phyloP scores from a whole-genome alignment of 2,797 vertebrate genomes.

The Morus bassanus region DNA sequence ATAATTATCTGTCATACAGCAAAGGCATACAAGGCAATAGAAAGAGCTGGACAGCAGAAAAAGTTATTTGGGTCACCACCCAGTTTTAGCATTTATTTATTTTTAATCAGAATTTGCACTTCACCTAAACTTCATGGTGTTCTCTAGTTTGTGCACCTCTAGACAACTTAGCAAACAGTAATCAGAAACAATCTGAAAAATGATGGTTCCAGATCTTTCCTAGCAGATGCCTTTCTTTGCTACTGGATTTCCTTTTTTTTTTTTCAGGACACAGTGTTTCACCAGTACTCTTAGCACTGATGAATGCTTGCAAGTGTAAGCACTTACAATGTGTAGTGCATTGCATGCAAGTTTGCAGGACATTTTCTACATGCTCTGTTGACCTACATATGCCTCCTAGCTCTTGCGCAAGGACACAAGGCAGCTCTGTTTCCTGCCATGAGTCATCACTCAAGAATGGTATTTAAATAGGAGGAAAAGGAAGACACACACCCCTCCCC shows the following conservation, averaged over 20 bases:
- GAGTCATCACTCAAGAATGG: conserved; percentile 37
- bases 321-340: background rate
- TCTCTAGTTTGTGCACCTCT: background rate
- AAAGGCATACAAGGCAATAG: background rate
- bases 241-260: background rate
- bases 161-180: background rate
- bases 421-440: conserved; percentile 27
- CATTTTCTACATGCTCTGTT: background rate
- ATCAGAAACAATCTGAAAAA: background rate
- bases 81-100: background rate
- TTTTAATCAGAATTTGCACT: background rate
- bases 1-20: background rate
- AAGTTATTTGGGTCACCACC: background rate
- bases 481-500: background rate
- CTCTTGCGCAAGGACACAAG: background rate
- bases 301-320: background rate
- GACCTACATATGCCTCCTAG: background rate
- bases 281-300: background rate
- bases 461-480: background rate
- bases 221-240: background rate
- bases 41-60: background rate
- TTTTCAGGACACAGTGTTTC: background rate
- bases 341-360: conserved; percentile 9
- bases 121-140: background rate
- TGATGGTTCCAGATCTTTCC: background rate